phyloP scores from a whole-genome alignment of 2,797 vertebrate genomes.

The Lepus oiostolus region DNA sequence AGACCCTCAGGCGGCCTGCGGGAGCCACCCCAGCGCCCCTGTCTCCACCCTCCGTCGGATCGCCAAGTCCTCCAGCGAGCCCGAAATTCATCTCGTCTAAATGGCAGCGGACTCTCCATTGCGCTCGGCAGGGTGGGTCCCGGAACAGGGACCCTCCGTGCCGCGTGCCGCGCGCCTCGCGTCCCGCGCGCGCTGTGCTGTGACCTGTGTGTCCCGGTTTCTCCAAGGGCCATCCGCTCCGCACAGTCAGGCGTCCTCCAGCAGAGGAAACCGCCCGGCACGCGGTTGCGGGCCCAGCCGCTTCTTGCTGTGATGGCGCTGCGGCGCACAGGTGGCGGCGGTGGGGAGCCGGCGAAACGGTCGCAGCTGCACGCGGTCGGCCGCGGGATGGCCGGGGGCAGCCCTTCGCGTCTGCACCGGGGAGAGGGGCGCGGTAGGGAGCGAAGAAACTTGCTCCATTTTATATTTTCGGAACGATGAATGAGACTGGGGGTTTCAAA shows the following conservation, averaged over 20 bases:
- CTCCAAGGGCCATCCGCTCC: constrained; percentile 2
- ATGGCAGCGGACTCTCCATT: not conserved
- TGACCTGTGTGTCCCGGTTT: constrained; percentile 37
- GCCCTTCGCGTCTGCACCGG: constrained; percentile 20
- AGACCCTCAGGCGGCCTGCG: not conserved
- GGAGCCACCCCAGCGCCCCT: not conserved
- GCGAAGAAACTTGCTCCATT: constrained; percentile 40
- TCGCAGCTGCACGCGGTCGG: constrained; percentile 44
- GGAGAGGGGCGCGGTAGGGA: not conserved
- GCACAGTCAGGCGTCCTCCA: not conserved
- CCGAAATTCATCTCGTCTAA: not conserved
- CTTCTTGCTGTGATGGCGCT: constrained; percentile 29
- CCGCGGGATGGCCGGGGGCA: constrained; percentile 52
- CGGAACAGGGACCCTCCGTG: constrained; percentile 2
- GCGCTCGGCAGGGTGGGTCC: not conserved
- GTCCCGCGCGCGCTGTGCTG: not conserved
- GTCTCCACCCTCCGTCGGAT: not conserved
- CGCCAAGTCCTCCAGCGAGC: not conserved
- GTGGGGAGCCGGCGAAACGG: constrained; percentile 54
- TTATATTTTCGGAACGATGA: constrained; percentile 41
- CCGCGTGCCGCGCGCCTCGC: constrained; percentile 31
- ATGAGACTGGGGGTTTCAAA: constrained; percentile 11
- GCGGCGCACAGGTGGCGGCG: constrained; percentile 78
- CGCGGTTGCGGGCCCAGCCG: not conserved
- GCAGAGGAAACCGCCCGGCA: constrained; percentile 13